Conservation (phyloP, 1,140 invertebrate species). For the Atta texana region DNA sequence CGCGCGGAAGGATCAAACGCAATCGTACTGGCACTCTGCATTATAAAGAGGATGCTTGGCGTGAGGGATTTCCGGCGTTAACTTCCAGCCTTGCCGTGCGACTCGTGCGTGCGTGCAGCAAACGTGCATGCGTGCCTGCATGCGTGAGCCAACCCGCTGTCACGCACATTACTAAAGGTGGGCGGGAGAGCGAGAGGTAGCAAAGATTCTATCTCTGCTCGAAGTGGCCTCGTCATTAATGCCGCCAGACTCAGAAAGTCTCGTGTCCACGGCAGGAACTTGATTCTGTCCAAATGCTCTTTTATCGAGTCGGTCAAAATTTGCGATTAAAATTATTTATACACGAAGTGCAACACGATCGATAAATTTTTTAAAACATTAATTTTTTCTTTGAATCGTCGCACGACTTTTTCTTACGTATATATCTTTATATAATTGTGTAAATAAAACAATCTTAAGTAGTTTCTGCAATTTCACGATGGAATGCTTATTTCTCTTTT, state of each 20-base stretch:
- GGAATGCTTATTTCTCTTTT: not conserved
- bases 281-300: constrained; percentile 16
- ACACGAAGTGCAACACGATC: not conserved
- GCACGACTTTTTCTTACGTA: not conserved
- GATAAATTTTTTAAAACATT: no score
- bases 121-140: constrained; percentile 63
- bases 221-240: constrained; percentile 77
- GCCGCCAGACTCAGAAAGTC: constrained; percentile 66
- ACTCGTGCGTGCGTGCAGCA: constrained; percentile 48
- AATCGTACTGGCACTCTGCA: constrained; percentile 13
- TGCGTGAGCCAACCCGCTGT: constrained; percentile 72
- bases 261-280: constrained; percentile 36
- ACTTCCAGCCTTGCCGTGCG: constrained; percentile 26
- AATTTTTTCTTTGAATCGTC: not conserved
- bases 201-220: constrained; percentile 74
- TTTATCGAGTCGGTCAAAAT: constrained; percentile 21
- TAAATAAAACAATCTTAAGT: not conserved
- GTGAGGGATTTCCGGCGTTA: constrained; percentile 59
- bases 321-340: not conserved
- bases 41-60: constrained; percentile 27
- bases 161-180: constrained; percentile 73
- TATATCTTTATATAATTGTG: not conserved
- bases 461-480: not conserved
- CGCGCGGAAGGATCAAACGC: constrained; percentile 68
- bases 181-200: constrained; percentile 53